Conservation (phyloP, 2,797 vertebrate species). For the Xiphophorus birchmanni region DNA sequence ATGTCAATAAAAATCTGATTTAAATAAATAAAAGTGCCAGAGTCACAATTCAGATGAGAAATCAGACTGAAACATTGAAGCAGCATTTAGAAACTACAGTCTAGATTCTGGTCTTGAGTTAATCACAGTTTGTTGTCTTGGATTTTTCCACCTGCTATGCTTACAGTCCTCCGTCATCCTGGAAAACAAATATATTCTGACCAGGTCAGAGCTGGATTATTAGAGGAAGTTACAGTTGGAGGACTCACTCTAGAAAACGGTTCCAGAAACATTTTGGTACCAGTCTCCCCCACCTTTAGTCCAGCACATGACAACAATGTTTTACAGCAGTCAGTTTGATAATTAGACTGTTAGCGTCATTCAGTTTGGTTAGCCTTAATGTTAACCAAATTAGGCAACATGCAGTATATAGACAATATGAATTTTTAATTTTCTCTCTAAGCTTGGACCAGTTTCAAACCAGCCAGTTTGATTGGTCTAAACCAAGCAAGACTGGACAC, state of each 20-base stretch:
- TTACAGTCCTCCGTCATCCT: background rate
- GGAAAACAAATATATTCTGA: background rate
- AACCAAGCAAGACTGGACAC: background rate
- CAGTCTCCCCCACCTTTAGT: background rate
- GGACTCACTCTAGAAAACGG: background rate
- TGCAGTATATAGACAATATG: background rate
- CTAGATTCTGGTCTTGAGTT: background rate
- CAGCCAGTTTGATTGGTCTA: background rate
- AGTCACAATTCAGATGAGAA: background rate
- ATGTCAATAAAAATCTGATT: constrained; percentile 24
- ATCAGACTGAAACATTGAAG: background rate
- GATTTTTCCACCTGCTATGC: background rate
- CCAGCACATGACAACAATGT: background rate
- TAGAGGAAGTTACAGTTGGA: background rate
- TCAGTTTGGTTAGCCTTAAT: background rate
- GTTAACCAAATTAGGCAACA: background rate
- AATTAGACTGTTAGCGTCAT: background rate
- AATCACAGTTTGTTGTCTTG: background rate
- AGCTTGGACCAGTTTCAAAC: background rate
- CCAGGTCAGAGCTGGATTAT: background rate
- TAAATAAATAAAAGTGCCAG: constrained; percentile 8
- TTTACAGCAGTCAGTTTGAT: background rate
- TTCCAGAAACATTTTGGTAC: background rate
- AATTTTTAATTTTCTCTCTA: background rate
- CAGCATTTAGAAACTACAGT: background rate